Percentiles rank a stretch among this genome's conserved stretches.
phyloP scores from a whole-genome alignment of 2,888 invertebrate genomes.

The Nymphalis urticae region DNA sequence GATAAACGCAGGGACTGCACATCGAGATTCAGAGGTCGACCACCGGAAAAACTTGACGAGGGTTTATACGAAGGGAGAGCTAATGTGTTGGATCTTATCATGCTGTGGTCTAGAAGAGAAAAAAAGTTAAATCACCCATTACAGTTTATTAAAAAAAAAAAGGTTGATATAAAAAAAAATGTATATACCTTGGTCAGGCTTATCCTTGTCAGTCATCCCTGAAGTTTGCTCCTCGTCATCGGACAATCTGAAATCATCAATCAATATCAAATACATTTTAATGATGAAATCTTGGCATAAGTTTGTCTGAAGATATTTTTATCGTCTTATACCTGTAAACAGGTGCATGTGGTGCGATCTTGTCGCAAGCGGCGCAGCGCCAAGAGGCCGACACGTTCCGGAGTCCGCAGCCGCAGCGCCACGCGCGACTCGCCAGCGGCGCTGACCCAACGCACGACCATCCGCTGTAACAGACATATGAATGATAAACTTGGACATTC shows the following conservation, averaged over 20 bases:
- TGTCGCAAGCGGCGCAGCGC: constrained; percentile 78
- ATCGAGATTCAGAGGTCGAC: constrained; percentile 66
- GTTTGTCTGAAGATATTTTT: neutral
- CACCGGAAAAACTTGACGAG: constrained; percentile 62
- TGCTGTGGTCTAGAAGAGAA: constrained; percentile 69
- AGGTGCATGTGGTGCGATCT: constrained; percentile 74
- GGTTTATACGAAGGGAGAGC: constrained; percentile 78
- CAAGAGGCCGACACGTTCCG: constrained; percentile 78
- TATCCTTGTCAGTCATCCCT: constrained; percentile 79
- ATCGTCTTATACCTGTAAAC: constrained; percentile 63
- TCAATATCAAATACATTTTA: constrained; percentile 23
- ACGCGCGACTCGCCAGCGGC: constrained; percentile 73
- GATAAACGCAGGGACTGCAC: constrained; percentile 67
- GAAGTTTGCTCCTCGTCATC: constrained; percentile 78
- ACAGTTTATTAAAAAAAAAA: neutral
- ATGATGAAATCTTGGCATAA: no score
- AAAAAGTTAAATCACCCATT: neutral
- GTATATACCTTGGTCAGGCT: constrained; percentile 65
- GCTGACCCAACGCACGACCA: constrained; percentile 79
- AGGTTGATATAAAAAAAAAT: neutral
- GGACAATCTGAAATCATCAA: constrained; percentile 72
- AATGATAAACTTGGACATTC: constrained; percentile 1
- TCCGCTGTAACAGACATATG: constrained; percentile 51
- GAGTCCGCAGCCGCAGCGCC: constrained; percentile 76
- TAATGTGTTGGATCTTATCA: constrained; percentile 78